Evolutionary conservation across 2,888 invertebrate genomes (phyloP), one percentile per base, ranked within the genome.

Genomic region (Auanema freiburgensis): DNA sequence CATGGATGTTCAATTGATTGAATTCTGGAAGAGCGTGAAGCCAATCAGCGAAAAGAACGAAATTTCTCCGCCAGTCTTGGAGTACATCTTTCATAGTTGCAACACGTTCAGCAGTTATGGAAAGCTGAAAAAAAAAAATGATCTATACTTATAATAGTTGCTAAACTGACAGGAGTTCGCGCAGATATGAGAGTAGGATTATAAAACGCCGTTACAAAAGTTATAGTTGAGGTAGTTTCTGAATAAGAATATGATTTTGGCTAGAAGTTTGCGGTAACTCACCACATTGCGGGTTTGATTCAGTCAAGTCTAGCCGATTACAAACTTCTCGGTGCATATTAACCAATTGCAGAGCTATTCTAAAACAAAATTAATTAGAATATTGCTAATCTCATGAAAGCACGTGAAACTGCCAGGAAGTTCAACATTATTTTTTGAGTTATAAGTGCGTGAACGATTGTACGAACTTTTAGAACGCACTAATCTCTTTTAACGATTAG

Each of bases 31-130:
- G 67, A 2, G 74, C 66, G 24, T 74, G 60, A 1, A 79, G 53
- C 74, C 78, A 80, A 57, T 80, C 80, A 2, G 75, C 70, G 57
- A 76, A 80, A 18, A 78, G 66, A 1, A 76, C 76, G 59, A 80
- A 78, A 50, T 65, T 72, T 40, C 80, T 56, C 16, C 74, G 63
- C 79, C 79, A 80, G 59, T 80, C 79, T 50, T 76, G 74, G 58
- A 76, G 68, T 21, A 76, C 75, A 57, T 80, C 80, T 25, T 68
- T 63, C 33, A 78, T 58, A 10, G 64, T 66, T 0, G 79, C 79
- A 0, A 78, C 61, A 11, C 71, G 43, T 42, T 56, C 63, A 1
- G 71, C 79, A 6, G 74, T 77, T n/a, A 74, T 73, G 5, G 41
- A 59, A 2, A 77, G 58, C 74, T 76, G 62, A 11, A 60, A 65